These are phyloP conservation scores for Temnothorax rugatulus DNA, from an alignment of 2,888 invertebrate species.

Conservation along the genomic window DNA sequence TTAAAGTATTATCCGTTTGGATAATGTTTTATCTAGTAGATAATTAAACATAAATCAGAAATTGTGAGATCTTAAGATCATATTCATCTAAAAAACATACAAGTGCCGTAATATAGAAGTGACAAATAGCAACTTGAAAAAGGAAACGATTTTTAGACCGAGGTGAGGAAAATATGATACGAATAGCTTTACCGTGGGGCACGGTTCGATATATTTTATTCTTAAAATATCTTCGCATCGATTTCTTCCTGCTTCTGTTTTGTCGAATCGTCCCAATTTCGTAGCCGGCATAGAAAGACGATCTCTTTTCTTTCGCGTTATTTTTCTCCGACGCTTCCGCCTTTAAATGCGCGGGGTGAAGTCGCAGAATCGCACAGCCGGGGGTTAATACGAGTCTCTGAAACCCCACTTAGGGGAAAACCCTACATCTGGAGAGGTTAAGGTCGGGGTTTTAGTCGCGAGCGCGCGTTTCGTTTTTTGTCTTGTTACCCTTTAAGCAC, in stretches of 20 bases:
- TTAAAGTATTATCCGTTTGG: not conserved
- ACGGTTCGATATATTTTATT: not conserved
- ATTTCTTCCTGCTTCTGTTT: not conserved
- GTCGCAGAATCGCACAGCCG: not conserved
- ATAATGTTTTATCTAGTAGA: not conserved
- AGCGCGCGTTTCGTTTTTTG: constrained; percentile 24
- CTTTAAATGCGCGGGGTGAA: not conserved
- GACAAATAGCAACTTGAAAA: not conserved
- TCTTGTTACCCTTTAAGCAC: constrained; percentile 34
- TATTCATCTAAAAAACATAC: not conserved
- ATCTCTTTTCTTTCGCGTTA: not conserved
- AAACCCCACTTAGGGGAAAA: not conserved
- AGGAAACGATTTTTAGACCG: not conserved
- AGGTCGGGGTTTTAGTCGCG: constrained; percentile 21
- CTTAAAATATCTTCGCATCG: not conserved
- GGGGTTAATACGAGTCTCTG: not conserved
- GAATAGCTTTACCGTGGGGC: not conserved
- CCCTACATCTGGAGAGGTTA: constrained; percentile 15
- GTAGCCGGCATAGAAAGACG: not conserved
- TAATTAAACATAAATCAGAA: not conserved
- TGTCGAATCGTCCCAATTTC: not conserved
- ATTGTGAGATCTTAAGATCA: not conserved
- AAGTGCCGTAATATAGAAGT: not conserved
- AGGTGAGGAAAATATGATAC: not conserved
- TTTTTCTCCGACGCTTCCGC: not conserved